Evolutionary conservation across 2,888 invertebrate species (phyloP), one percentile per base, ranked within the genome.

Genomic region (Hirtodrosophila confusa): DNA sequence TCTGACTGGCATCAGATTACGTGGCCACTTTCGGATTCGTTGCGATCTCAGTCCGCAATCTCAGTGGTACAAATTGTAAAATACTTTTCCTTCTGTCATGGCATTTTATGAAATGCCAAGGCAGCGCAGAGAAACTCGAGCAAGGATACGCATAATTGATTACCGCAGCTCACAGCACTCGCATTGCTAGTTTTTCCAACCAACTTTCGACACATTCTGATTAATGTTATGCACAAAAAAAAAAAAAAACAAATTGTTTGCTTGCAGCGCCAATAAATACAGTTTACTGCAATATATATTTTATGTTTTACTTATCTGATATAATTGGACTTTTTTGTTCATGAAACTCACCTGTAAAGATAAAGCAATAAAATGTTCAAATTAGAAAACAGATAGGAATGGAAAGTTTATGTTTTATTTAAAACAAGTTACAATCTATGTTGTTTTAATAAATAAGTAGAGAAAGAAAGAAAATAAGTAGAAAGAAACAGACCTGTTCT

Each of bases 271-370:
- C 33, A 49, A 60, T 67, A 53, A 4, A 49, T 47, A 17, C 54
- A 47, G 35, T 39, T 57, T 24, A 41, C 11, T 24, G 17, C 11
- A 12, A 12, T 4, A 31, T 39, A 8, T 43, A 48, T 23, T 37
- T 56, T 11, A 39, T 33, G 37, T 31, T 24, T 5, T 68, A 72
- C 69, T 64, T 61, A 75, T 29, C 75, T 71, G 43, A n/a, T 12
- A 35, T 45, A 55, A 10, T 33, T 31, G 31, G 1, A 23, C 31
- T 3, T 39, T 40, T 31, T 4, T 8, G 11, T 11, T 6, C 40
- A 11, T 2, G 23, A 17, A 61, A 78, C 82, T 82, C 62, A 82
- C 82, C 82, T 80, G 78, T 3, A 83, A 83, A 64, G 36, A 75
- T 6, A 75, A 41, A 44, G 41, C n/a, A 27, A 39, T 23, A 54